A percentile compares a stretch with the other conserved stretches of the same genome.
phyloP scores from a whole-genome alignment of 2,797 vertebrate genomes.

The Coregonus sp. region DNA sequence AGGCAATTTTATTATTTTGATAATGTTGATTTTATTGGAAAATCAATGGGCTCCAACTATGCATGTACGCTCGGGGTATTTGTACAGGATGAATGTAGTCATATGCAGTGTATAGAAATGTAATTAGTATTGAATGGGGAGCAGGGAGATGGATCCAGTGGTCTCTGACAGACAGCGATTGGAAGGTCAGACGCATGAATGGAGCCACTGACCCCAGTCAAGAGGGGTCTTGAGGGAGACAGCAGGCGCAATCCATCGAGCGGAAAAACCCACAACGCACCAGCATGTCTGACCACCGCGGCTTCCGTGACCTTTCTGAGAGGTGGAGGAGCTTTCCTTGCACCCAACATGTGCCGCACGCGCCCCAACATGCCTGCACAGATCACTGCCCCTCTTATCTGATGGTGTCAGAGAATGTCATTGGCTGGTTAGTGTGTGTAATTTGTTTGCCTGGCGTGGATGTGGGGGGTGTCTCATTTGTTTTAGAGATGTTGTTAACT shows the following conservation, averaged over 20 bases:
- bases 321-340: neutral
- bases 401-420: neutral
- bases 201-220: neutral
- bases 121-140: slow-evolving; percentile 30
- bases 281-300: neutral
- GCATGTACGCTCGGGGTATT: slow-evolving; percentile 34
- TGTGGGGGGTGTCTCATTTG: neutral
- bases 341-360: neutral
- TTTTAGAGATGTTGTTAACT: neutral
- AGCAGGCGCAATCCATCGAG: neutral
- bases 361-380: neutral
- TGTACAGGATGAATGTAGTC: slow-evolving; percentile 26
- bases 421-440: neutral
- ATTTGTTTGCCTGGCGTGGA: neutral
- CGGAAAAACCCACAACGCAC: neutral
- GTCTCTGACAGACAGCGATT: slow-evolving; percentile 1
- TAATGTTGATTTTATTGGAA: slow-evolving; percentile 50
- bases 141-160: slow-evolving; percentile 2
- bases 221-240: neutral
- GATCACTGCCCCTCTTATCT: neutral
- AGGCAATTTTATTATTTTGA: slow-evolving; percentile 45
- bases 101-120: slow-evolving; percentile 17
- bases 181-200: slow-evolving; percentile 22
- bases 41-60: slow-evolving; percentile 33
- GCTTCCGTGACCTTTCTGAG: neutral